phyloP scores from a whole-genome alignment of 2,888 invertebrate species.

The Limenitis camilla region DNA sequence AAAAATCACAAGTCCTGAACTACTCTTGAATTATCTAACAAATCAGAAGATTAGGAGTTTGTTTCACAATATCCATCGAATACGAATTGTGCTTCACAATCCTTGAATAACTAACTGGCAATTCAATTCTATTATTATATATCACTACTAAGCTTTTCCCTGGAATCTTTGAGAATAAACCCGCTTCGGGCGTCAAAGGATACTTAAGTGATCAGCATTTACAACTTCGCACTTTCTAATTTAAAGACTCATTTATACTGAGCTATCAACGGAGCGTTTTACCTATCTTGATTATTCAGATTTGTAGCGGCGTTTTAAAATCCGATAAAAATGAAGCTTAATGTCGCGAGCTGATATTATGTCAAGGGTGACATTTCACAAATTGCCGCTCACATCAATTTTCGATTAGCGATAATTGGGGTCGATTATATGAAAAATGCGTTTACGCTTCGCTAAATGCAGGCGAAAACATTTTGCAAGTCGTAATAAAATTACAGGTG shows the following conservation, averaged over 20 bases:
- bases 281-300: slow-evolving; percentile 13
- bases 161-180: too few relatives aligned
- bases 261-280: slow-evolving; percentile 3
- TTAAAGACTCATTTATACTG: slow-evolving; percentile 4
- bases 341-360: slow-evolving; percentile 56
- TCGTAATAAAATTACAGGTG: neutral
- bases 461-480: neutral
- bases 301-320: slow-evolving; percentile 18
- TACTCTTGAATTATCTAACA: too few relatives aligned
- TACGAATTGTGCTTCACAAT: too few relatives aligned
- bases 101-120: too few relatives aligned
- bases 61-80: too few relatives aligned
- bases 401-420: slow-evolving; percentile 63
- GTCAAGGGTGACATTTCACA: slow-evolving; percentile 63
- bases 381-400: slow-evolving; percentile 69
- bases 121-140: too few relatives aligned
- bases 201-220: too few relatives aligned
- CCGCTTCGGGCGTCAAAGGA: too few relatives aligned
- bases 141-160: too few relatives aligned
- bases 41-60: too few relatives aligned
- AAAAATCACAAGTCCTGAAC: too few relatives aligned
- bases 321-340: slow-evolving; percentile 33
- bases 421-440: slow-evolving; percentile 25
- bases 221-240: slow-evolving; percentile 1
- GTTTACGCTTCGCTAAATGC: slow-evolving; percentile 11